Evolutionary conservation across 2,113 vertebrate genomes (phyloP), one percentile per base, ranked within the genome.

Genomic region (Hippocampus zosterae): DNA sequence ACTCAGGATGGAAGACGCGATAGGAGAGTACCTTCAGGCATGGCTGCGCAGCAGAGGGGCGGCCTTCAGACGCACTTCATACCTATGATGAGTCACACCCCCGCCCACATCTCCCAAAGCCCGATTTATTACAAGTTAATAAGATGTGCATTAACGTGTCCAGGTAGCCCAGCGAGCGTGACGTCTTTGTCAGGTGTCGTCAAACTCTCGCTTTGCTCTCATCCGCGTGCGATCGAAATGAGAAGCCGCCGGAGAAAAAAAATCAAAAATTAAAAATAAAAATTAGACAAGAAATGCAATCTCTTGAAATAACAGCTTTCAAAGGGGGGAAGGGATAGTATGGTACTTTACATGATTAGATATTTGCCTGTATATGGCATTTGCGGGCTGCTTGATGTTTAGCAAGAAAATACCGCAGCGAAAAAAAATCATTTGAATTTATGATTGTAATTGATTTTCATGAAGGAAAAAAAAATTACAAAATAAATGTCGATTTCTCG

Each of bases 21-120:
- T 44, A 85, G 74, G 77, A 76, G 73, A 85, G 84, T 50, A 80
- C 84, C 83, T 77, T 74, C 67, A 75, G 83, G 81, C 80, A 50
- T 69, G 46, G 72, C 65, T 55, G 79, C 25, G n/a, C 70, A 79
- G 77, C 65, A 12, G 69, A 78, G 69, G 76, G 74, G 73, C 83
- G 68, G 80, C 81, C 81, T 81, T 90, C 85, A 88, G 71, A 88
- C 79, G 73, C 73, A 84, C 81, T 87, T 83, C 78, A 84, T 83
- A 90, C 85, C 83, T 80, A 85, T 86, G 84, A 86, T 81, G 74
- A 87, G 84, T 86, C 84, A 71, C 83, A n/a, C 72, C 77, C 81
- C 66, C 15, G 80, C 66, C 15, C 75, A 68, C 83, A 76, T 77
- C 79, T 66, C 79, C 81, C 67, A 2, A 78, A 80, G 64, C 55